Evolutionary conservation across 1,140 invertebrate genomes (phyloP), one percentile per base, ranked within the genome.

Genomic region (Meloidogyne chitwoodi): DNA sequence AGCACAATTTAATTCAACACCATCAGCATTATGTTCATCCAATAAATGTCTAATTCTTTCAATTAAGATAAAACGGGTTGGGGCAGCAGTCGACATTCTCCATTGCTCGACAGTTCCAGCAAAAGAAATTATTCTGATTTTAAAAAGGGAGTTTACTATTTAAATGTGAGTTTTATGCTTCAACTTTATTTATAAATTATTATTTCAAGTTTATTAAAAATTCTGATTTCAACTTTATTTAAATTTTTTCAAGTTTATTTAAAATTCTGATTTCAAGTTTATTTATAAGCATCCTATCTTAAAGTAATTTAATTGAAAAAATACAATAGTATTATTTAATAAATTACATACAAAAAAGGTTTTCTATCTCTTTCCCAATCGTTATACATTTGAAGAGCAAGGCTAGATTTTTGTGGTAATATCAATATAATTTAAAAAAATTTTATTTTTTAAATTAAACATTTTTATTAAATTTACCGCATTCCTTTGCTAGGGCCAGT

Each of bases 1-100:
- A 38, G 76, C 44, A 29, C 76, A 77, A n/a, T 65, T 56, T 8
- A 77, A 77, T 24, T 77, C 76, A 10, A 77, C 70, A 63, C 76
- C 76, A 68, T 77, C 76, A 29, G 71, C 76, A 61, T 68, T 44
- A 27, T 64, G 26, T 16, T 65, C 34, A 31, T 78, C 75, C 29
- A 73, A 27, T 24, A 76, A 19, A 38, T 67, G 26, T 14, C 44
- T 41, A 26, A 66, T 77, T 62, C 68, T 38, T 24, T 66, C 48
- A 48, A 67, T 77, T 48, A 66, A 26, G 67, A n/a, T 27, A 10
- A 77, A 64, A 12, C 64, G 44, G 8, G 27, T 41, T 56, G 63
- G 38, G 6, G 62, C 16, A 61, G 29, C 3, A 16, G 56, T 56
- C 24, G 61, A 22, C n/a, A 38, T 11, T 38, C 14, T 56, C 70